Evolutionary conservation across 2,113 vertebrate species (phyloP).

Genomic region (Protomyctophum bolini): DNA sequence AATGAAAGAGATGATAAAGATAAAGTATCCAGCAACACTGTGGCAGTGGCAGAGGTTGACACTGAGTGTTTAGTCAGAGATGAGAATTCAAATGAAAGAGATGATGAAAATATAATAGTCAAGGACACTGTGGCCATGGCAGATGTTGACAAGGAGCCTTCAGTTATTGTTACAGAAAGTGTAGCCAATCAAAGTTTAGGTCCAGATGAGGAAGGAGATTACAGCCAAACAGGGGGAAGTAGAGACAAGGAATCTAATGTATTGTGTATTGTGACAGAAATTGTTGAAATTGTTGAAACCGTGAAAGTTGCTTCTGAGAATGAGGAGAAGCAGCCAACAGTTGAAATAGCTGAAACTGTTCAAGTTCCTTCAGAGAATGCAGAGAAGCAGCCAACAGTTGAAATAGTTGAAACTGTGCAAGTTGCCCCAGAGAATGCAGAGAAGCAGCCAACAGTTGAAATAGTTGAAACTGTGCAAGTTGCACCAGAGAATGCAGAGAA

Average conservation of each 20-base stretch:
- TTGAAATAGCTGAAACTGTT: too few relatives aligned
- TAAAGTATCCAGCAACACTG: not conserved
- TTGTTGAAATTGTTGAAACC: not conserved
- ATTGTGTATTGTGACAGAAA: not conserved
- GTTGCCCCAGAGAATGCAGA: not conserved
- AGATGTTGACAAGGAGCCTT: not conserved
- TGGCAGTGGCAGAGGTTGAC: constrained; percentile 3
- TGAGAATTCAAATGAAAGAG: not conserved
- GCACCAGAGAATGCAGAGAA: constrained; percentile 28
- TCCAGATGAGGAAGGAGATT: constrained; percentile 22
- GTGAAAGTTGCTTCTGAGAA: not conserved
- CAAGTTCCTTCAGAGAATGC: too few relatives aligned
- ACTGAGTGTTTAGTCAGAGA: constrained; percentile 25
- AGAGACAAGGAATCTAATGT: constrained; percentile 11
- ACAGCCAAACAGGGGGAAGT: not conserved
- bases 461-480: constrained; percentile 13
- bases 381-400: not conserved
- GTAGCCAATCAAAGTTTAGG: constrained; percentile 15
- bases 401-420: not conserved
- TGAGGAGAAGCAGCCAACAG: too few relatives aligned
- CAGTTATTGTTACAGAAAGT: constrained; percentile 23
- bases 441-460: constrained; percentile 11
- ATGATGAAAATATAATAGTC: not conserved
- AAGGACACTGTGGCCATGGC: not conserved
- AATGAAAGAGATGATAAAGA: not conserved